Evolutionary conservation across 2,113 vertebrate species (phyloP).

Genomic region (Suncus etruscus): DNA sequence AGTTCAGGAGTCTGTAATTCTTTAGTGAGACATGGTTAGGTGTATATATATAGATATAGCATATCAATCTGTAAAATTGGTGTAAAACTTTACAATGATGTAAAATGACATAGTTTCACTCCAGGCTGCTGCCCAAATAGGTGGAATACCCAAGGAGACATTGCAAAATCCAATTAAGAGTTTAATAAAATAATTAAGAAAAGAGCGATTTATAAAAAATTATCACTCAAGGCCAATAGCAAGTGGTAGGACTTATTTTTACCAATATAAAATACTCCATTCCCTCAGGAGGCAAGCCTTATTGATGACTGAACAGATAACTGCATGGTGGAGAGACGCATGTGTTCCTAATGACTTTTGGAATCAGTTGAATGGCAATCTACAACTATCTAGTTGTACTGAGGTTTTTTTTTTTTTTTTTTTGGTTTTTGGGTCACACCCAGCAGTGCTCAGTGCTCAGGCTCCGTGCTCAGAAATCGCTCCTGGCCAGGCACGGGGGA

Average conservation of each 20-base stretch:
- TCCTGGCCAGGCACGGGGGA: too few species aligned
- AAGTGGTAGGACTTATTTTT: not conserved
- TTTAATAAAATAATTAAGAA: not conserved
- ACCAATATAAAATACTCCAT: not conserved
- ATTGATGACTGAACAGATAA: not conserved
- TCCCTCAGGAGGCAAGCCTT: not conserved
- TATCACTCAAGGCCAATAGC: not conserved
- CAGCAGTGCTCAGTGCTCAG: too few species aligned
- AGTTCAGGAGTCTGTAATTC: too few species aligned
- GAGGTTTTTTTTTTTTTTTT: too few species aligned
- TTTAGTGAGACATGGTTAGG: too few species aligned
- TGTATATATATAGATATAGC: too few species aligned
- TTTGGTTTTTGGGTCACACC: too few species aligned
- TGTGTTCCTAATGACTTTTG: constrained; percentile 54
- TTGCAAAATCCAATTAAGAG: constrained; percentile 1
- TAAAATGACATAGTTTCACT: constrained; percentile 2
- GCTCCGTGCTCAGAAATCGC: too few species aligned
- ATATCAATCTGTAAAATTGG: not conserved
- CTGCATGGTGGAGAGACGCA: not conserved
- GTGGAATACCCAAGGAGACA: not conserved
- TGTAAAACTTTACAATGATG: not conserved
- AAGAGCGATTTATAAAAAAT: not conserved
- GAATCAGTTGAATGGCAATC: constrained; percentile 22
- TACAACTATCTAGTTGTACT: constrained; percentile 41
- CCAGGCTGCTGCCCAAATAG: not conserved